phyloP scores from a whole-genome alignment of 1,140 invertebrate species.

The Drosophila elegans region DNA sequence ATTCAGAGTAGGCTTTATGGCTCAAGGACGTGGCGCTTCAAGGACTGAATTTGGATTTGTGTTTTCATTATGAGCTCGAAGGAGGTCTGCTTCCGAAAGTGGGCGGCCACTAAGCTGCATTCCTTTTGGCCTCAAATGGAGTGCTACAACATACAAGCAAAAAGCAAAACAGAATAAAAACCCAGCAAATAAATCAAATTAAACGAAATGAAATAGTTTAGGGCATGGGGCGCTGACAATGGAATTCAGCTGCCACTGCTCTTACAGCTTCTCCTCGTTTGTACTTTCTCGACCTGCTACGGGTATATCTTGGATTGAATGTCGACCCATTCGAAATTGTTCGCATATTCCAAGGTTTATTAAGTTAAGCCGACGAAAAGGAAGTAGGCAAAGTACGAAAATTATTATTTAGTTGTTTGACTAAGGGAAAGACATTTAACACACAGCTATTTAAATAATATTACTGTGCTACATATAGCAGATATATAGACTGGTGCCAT shows the following conservation, averaged over 20 bases:
- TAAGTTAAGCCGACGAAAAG: not conserved
- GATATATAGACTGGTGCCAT: conserved; percentile 9
- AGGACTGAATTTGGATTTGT: conserved; percentile 74
- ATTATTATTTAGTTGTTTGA: too few species aligned
- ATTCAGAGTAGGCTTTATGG: conserved; percentile 59
- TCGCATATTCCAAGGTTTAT: not conserved
- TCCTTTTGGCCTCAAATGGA: conserved; percentile 33
- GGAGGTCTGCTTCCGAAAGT: conserved; percentile 56
- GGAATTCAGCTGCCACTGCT: conserved; percentile 57
- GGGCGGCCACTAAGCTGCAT: conserved; percentile 41
- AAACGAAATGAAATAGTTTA: conserved; percentile 81
- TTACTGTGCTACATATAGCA: conserved; percentile 28
- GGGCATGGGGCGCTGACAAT: conserved; percentile 64
- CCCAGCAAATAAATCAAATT: conserved; percentile 77
- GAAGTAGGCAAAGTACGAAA: too few species aligned
- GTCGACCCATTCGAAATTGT: not conserved
- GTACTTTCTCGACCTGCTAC: not conserved
- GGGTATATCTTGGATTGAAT: not conserved
- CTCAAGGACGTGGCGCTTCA: conserved; percentile 74
- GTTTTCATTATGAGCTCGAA: conserved; percentile 68
- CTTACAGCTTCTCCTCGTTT: conserved; percentile 12
- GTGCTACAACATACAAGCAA: conserved; percentile 33
- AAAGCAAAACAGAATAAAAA: conserved; percentile 52
- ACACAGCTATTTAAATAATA: conserved; percentile 4
- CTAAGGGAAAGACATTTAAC: not conserved